Evolutionary conservation across 2,888 invertebrate species (phyloP), one percentile per base, ranked within the genome.

Genomic region (Choreutis nemorana): DNA sequence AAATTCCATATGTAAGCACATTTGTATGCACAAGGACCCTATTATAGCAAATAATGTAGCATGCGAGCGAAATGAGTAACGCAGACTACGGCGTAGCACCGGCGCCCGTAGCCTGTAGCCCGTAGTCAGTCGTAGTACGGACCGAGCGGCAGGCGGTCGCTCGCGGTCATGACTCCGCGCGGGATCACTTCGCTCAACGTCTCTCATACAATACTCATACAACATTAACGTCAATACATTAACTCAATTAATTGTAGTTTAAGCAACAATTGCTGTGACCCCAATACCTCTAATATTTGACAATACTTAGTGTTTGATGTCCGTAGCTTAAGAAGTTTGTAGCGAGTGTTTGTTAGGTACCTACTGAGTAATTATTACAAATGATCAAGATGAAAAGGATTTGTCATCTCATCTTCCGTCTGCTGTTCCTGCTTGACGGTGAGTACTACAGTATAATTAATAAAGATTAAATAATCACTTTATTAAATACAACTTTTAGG

Each of bases 351-450:
- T 30, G 29, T 40, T 33, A 32, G 30, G 31, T 41, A 26, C 31
- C 37, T 43, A 51, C 48, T 45, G 41, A 32, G 31, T 15, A 35
- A 23, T 23, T 39, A 45, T 36, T 9, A 11, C 38, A 39, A 44
- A 67, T 65, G 67, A 48, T 62, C 53, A 64, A 63, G 58, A 72
- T 73, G 70, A 65, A 57, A 62, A 60, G 75, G 70, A 71, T 73
- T 57, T 72, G 67, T 44, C 66, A 66, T 44, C 62, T 73, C 41
- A 58, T 73, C 42, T 68, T 73, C 37, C 54, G 68, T 30, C 44
- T 73, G 44, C 55, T 73, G 53, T 75, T 73, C 40, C 49, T 73
- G 32, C 63, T 75, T 37, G 75, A 75, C 48, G 73, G 73, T 75
- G 34, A 52, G 64, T 14, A n/a, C 8, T 23, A 10, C n/a, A n/a